Evolutionary conservation across 2,113 vertebrate genomes (phyloP).

Genomic region (Mustela lutreola): DNA sequence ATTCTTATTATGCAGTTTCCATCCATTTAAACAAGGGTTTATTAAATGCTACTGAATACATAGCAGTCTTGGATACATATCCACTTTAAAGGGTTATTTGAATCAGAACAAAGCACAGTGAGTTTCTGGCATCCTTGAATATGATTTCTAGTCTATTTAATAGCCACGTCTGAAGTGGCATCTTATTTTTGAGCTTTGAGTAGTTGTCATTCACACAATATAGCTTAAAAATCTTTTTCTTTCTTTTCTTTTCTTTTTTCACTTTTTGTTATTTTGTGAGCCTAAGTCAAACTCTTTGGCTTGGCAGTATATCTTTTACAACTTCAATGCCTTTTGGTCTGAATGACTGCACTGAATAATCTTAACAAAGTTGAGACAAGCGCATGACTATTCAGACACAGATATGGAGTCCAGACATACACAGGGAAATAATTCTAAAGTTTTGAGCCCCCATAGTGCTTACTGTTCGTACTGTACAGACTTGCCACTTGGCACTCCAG

Average conservation of each 20-base stretch:
- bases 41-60: background rate
- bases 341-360: slow-evolving; percentile 15
- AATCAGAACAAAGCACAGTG: background rate
- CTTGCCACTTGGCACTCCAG: background rate
- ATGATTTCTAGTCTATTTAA: slow-evolving; percentile 52
- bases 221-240: background rate
- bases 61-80: background rate
- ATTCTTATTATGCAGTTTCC: background rate
- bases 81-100: slow-evolving; percentile 14
- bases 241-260: background rate
- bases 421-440: slow-evolving; percentile 11
- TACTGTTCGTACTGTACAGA: background rate
- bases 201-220: slow-evolving; percentile 1
- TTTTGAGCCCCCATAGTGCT: slow-evolving; percentile 9
- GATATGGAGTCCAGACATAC: slow-evolving; percentile 13
- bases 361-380: slow-evolving; percentile 61
- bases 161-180: background rate
- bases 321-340: slow-evolving; percentile 49
- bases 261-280: slow-evolving; percentile 26
- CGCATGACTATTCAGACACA: slow-evolving; percentile 28
- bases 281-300: slow-evolving; percentile 15
- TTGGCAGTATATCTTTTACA: slow-evolving; percentile 63
- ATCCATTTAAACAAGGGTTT: background rate
- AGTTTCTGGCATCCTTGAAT: background rate
- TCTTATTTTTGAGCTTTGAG: background rate